These are phyloP conservation scores for Macrobrachium rosenbergii DNA, from an alignment of 1,140 invertebrate species.

Conservation along the genomic window DNA sequence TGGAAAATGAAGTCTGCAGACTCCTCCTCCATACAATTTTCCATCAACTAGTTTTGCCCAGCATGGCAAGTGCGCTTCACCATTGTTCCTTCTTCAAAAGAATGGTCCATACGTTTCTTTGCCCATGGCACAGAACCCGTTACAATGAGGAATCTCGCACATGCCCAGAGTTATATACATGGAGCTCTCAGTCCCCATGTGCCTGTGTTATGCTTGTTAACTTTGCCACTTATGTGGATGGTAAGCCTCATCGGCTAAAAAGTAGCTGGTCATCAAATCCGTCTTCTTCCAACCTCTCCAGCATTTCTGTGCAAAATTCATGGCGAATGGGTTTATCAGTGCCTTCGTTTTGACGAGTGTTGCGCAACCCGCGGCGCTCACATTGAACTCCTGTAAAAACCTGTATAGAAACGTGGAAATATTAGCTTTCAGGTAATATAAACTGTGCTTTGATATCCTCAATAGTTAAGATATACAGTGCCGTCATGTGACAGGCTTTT, in stretches of 20 bases:
- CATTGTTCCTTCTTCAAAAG: conserved; percentile 1
- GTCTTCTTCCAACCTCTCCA: neutral
- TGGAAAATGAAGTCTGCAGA: conserved; percentile 9
- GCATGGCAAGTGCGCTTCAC: neutral
- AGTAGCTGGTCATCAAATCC: neutral
- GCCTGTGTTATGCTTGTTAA: conserved; percentile 7
- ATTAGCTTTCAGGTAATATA: too few species aligned
- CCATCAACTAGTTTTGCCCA: neutral
- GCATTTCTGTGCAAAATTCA: neutral
- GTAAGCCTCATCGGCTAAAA: conserved; percentile 23
- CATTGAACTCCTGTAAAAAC: too few species aligned
- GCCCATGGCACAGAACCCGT: conserved; percentile 8
- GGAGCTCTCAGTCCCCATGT: too few species aligned
- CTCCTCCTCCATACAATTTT: too few species aligned
- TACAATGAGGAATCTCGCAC: too few species aligned
- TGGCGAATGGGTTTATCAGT: neutral
- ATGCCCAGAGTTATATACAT: too few species aligned
- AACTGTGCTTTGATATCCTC: too few species aligned
- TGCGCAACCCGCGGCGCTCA: too few species aligned
- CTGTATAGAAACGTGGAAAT: too few species aligned
- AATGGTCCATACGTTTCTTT: neutral
- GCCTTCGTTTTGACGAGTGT: too few species aligned
- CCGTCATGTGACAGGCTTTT: too few species aligned
- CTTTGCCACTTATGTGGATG: neutral
- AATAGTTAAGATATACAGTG: too few species aligned